A percentile compares a stretch with the other conserved stretches of the same genome.
phyloP scores from a whole-genome alignment of 2,797 vertebrate species.

The Babyrousa celebensis region DNA sequence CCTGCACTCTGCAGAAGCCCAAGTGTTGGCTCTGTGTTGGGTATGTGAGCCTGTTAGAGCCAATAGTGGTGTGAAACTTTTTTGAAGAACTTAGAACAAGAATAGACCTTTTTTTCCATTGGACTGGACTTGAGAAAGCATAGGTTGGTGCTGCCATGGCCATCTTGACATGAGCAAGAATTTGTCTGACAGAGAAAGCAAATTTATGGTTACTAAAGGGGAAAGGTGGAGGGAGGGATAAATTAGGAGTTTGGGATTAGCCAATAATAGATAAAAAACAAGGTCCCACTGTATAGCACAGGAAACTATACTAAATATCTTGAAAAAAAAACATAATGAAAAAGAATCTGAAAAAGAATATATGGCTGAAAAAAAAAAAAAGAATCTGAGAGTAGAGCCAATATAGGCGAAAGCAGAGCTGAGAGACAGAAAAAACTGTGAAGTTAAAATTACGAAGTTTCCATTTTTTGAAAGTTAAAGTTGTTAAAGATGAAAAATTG shows the following conservation, averaged over 20 bases:
- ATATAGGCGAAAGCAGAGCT: background rate
- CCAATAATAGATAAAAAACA: background rate
- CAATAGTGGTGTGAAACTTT: background rate
- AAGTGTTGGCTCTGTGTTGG: background rate
- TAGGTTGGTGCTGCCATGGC: background rate
- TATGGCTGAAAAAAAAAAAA: too few relatives aligned
- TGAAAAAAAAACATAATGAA: background rate
- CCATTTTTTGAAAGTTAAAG: background rate
- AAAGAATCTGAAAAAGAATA: background rate
- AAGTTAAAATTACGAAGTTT: background rate
- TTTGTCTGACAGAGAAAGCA: background rate
- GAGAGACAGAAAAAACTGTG: background rate
- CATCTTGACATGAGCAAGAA: background rate
- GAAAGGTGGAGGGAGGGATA: background rate
- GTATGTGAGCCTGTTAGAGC: background rate
- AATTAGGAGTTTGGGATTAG: background rate
- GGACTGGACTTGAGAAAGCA: background rate
- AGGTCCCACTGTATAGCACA: background rate
- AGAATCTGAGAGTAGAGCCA: background rate
- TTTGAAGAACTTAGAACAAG: background rate
- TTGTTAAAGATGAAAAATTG: background rate
- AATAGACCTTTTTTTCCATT: background rate
- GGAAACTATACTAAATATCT: background rate
- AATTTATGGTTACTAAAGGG: background rate
- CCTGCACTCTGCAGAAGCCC: background rate